Base-by-base conservation (phyloP, 1,140 invertebrate genomes). In the Pseudachorutes palmiensis region DNA sequence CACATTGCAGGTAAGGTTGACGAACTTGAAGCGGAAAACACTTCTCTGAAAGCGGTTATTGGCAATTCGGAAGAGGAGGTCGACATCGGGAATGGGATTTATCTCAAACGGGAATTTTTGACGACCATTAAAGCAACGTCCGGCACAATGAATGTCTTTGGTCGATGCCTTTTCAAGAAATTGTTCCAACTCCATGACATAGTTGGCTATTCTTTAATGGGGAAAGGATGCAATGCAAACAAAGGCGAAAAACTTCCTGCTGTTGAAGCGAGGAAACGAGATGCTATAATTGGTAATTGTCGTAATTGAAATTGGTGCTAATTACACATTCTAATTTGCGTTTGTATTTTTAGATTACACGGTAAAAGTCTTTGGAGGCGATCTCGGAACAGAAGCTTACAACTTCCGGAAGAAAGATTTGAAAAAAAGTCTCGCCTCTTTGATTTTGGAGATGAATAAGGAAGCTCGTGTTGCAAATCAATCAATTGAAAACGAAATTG, bases 31-130 rank as follows among this genome's bases (percentile, higher is more conserved):
- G 36, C 36, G 5, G 36, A 41, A 41, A 41, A 41, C 19, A 19
- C 5, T 5, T 5, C 36, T 41, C 36, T 41, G 5, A 55, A 55
- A 26, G 14, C 51, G 5, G 5, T 5, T 55, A 24, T 24, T 55
- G 51, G 3, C 24, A 26, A 55, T 24, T 5, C 9, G 5, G 51
- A 55, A 14, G 14, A n/a, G 3, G 24, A 55, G 5, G 51, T 55
- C 22, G 51, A 55, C 51, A 55, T 55, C 24, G 51, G 51, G 24
- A 55, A 55, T 24, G 51, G 51, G 22, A 26, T 55, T 24, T 55
- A 14, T 24, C 14, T 55, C 9, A 55, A 55, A 5, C 51, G 51
- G 5, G 14, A 55, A 26, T 14, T 55, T 55, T 55, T 55, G 24
- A n/a, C 51, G 24, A 55, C 51, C 9, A 55, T 55, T 24, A 14